Percentiles rank a stretch among this genome's conserved stretches.
Conservation (phyloP, 2,888 invertebrate genomes). For the Octonoba sinensis region DNA sequence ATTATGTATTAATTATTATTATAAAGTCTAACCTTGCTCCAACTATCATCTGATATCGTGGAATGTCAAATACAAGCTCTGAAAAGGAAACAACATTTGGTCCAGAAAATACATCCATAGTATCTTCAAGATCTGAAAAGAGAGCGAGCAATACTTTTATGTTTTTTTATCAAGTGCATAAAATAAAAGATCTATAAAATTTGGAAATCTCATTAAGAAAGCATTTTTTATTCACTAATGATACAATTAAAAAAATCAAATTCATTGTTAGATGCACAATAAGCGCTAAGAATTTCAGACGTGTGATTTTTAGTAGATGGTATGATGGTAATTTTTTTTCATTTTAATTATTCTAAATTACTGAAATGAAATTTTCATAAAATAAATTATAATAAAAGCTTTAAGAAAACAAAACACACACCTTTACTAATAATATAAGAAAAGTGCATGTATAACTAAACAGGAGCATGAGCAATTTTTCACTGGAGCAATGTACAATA, state of each 20-base stretch:
- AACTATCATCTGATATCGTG: conserved; percentile 87
- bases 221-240: neutral
- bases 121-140: conserved; percentile 47
- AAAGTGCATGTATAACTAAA: too few relatives aligned
- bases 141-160: conserved; percentile 17
- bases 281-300: too few relatives aligned
- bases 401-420: too few relatives aligned
- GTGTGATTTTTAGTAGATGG: too few relatives aligned
- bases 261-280: too few relatives aligned
- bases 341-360: too few relatives aligned
- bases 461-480: too few relatives aligned
- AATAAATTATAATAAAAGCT: too few relatives aligned
- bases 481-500: too few relatives aligned
- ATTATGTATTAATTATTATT: neutral
- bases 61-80: conserved; percentile 87
- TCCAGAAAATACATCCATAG: conserved; percentile 77
- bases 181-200: neutral
- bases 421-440: too few relatives aligned
- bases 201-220: neutral
- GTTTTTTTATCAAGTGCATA: neutral
- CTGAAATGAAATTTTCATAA: too few relatives aligned
- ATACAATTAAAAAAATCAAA: conserved; percentile 15
- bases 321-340: too few relatives aligned
- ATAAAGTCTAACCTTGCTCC: conserved; percentile 83
- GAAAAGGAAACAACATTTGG: conserved; percentile 83